A percentile compares a stretch with the other conserved stretches of the same genome.
Conservation (phyloP, 2,113 vertebrate species). For the Camelus bactrianus region DNA sequence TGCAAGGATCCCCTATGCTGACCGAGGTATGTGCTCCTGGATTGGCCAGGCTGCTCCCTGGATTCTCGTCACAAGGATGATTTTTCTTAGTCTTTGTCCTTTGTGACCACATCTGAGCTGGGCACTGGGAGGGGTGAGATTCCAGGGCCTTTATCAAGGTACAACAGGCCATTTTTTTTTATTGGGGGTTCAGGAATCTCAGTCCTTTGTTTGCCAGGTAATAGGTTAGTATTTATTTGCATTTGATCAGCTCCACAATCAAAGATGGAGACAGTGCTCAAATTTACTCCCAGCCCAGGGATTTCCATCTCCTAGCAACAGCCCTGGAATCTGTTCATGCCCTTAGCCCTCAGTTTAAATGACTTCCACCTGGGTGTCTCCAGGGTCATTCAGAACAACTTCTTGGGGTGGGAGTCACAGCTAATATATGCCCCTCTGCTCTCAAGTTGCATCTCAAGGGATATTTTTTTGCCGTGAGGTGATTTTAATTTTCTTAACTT, state of each 20-base stretch:
- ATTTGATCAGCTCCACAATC: conserved; percentile 25
- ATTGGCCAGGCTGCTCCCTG: background rate
- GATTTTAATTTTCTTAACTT: background rate
- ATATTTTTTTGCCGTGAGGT: background rate
- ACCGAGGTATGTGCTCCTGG: background rate
- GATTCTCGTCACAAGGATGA: background rate
- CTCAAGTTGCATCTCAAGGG: background rate
- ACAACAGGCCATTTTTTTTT: background rate
- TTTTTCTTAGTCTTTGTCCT: background rate
- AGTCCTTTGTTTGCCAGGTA: background rate
- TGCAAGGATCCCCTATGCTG: background rate
- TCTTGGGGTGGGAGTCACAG: background rate
- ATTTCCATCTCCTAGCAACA: background rate
- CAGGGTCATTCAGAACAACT: conserved; percentile 24
- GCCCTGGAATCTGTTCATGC: background rate
- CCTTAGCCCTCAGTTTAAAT: background rate
- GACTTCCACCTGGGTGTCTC: conserved; percentile 38
- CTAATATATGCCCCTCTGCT: background rate
- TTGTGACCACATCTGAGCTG: background rate
- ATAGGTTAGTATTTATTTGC: conserved; percentile 1
- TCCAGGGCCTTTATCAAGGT: background rate
- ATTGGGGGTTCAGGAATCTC: background rate
- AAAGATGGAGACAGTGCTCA: background rate
- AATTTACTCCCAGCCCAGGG: background rate
- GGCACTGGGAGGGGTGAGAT: background rate